Base-by-base conservation (phyloP, 1,140 invertebrate species). In the Leptinotarsa undecemlineata region DNA sequence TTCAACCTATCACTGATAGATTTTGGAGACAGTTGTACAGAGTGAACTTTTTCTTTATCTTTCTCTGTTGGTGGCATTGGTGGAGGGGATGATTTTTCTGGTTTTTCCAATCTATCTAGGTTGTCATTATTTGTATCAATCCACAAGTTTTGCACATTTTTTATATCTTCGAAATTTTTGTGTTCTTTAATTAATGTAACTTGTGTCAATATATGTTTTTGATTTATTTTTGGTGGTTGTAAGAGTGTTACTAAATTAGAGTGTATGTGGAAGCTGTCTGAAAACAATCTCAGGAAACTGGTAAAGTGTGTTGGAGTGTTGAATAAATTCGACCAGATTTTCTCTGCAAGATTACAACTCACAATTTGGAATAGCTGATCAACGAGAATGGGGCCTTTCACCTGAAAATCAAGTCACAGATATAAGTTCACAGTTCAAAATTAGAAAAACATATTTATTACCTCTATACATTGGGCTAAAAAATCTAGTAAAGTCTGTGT, bases 211-310 rank as follows among this genome's bases (percentile, higher is more conserved):
- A 87, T 86, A 74, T 87, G 84, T 70, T 83, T 84, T 73, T 84
- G 81, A 42, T 73, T 83, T 80, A 91, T 87, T 89, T 92, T 90
- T 76, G 91, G 90, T 79, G 90, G 89, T 78, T 90, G 91, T 78
- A 93, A 88, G 74, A 96, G 83, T 33, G 93, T 94, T 76, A 97
- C 95, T 79, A 96, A 87, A 86, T 96, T 96, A 62, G 93, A 90
- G 84, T 97, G 95, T 48, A 97, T 94, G 82, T 95, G 92, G 85
- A 97, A 97, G 77, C 93, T 91, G 84, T 97, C 93, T 11, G 94
- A 93, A 83, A 96, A 95, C 87, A 98, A 91, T 85, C 95, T 94
- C 4, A 97, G 86, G 83, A 97, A 97, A 21, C 94, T 95, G 57
- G 90, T 91, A 63, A 97, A 86, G 86, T 97, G 96, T 64, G 92